These are phyloP conservation scores for Magallana ariakensis DNA, from an alignment of 1,140 invertebrate genomes.

Conservation along the genomic window DNA sequence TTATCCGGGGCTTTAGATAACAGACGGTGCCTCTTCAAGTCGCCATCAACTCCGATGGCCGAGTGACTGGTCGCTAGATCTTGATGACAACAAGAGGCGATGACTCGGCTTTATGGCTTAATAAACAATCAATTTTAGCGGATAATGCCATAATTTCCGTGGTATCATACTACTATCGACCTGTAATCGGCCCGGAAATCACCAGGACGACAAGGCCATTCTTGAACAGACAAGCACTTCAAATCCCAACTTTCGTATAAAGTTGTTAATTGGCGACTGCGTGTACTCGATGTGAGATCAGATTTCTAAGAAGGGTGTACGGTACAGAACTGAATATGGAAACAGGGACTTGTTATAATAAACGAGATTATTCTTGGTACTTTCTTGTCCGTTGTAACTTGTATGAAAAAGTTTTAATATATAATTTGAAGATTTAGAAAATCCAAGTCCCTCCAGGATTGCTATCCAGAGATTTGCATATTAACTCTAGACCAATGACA, in stretches of 20 bases:
- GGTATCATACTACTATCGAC: constrained; percentile 12
- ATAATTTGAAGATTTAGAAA: too few species aligned
- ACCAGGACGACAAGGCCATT: not conserved
- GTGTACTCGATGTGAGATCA: too few species aligned
- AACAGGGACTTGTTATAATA: too few species aligned
- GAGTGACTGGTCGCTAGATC: not conserved
- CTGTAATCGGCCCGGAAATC: constrained; percentile 13
- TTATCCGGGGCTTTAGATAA: not conserved
- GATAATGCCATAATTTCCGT: constrained; percentile 24
- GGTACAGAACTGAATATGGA: too few species aligned
- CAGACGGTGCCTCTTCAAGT: constrained; percentile 16
- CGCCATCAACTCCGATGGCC: not conserved
- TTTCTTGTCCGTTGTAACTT: too few species aligned
- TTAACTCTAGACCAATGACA: too few species aligned
- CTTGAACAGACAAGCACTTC: not conserved
- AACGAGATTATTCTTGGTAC: too few species aligned
- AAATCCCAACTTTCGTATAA: not conserved
- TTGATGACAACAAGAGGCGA: constrained; percentile 31
- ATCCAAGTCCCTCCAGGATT: too few species aligned
- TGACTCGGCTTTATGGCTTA: constrained; percentile 33
- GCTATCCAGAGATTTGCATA: too few species aligned
- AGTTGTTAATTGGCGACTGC: not conserved
- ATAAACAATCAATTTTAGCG: constrained; percentile 33
- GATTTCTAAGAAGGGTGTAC: too few species aligned
- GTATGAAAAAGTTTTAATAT: too few species aligned